Percentiles rank a stretch among this genome's conserved stretches.
Evolutionary conservation across 2,888 invertebrate genomes (phyloP).

Genomic region (Parnassius mnemosyne): DNA sequence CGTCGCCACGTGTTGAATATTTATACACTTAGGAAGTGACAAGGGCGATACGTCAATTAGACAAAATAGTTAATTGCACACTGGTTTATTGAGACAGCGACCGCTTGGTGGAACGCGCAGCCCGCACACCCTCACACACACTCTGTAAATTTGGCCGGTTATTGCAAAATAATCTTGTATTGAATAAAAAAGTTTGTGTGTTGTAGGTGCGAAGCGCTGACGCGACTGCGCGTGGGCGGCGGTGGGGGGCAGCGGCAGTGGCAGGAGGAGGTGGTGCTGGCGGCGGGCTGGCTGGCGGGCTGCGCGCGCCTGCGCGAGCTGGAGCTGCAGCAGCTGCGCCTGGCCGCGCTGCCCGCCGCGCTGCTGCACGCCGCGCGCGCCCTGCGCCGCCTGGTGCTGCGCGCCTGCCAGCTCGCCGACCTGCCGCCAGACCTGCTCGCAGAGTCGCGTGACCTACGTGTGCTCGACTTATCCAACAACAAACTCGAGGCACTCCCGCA

Average conservation of each 20-base stretch:
- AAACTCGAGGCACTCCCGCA: slow-evolving; percentile 17
- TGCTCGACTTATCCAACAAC: slow-evolving; percentile 16
- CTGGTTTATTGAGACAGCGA: no score
- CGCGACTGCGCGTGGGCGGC: slow-evolving; percentile 21
- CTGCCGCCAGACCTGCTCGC: slow-evolving; percentile 21
- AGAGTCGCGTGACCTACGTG: neutral
- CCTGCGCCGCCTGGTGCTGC: slow-evolving; percentile 24
- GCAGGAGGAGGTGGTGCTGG: slow-evolving; percentile 14
- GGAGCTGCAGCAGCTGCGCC: slow-evolving; percentile 10
- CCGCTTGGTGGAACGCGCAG: no score
- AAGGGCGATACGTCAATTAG: no score
- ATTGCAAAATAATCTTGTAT: no score
- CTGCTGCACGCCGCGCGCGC: slow-evolving; percentile 24
- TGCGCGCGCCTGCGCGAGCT: slow-evolving; percentile 18
- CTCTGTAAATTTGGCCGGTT: no score
- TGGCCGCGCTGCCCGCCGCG: slow-evolving; percentile 17
- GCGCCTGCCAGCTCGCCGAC: slow-evolving; percentile 13
- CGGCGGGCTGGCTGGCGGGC: slow-evolving; percentile 18
- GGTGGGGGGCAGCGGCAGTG: slow-evolving; percentile 27
- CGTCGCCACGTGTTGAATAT: no score
- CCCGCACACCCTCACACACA: no score
- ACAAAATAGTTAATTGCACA: no score
- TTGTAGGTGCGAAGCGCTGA: no score
- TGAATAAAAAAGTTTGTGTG: no score
- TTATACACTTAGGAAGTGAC: no score